Evolutionary conservation across 1,140 invertebrate species (phyloP).

Genomic region (Melanaphis sacchari): DNA sequence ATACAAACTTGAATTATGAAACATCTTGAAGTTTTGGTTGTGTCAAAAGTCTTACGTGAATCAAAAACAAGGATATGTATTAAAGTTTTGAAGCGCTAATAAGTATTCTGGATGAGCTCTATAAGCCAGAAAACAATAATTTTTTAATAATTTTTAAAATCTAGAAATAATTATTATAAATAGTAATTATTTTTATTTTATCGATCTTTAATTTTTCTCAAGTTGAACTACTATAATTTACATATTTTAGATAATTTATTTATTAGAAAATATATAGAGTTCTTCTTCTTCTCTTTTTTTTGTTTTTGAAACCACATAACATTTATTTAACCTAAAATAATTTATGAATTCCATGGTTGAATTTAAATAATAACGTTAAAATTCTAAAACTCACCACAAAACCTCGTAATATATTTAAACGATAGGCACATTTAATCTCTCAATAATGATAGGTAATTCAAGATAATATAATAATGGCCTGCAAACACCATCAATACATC

Average conservation of each 20-base stretch:
- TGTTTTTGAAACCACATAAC: neutral
- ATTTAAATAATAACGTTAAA: neutral
- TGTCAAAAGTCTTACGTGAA: neutral
- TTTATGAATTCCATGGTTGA: neutral
- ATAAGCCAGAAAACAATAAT: neutral
- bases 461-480: neutral
- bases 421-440: neutral
- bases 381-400: neutral
- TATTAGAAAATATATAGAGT: neutral
- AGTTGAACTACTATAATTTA: neutral
- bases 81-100: neutral
- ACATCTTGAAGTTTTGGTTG: neutral
- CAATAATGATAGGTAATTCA: neutral
- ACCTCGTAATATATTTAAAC: neutral
- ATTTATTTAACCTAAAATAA: neutral
- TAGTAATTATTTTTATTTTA: neutral
- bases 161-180: neutral
- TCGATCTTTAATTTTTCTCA: neutral
- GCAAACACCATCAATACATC: neutral
- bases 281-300: neutral
- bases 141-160: neutral
- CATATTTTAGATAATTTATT: neutral
- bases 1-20: conserved; percentile 6
- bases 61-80: neutral
- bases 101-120: neutral